These are phyloP conservation scores for Mystacides longicornis DNA, from an alignment of 2,888 invertebrate species.

Conservation along the genomic window DNA sequence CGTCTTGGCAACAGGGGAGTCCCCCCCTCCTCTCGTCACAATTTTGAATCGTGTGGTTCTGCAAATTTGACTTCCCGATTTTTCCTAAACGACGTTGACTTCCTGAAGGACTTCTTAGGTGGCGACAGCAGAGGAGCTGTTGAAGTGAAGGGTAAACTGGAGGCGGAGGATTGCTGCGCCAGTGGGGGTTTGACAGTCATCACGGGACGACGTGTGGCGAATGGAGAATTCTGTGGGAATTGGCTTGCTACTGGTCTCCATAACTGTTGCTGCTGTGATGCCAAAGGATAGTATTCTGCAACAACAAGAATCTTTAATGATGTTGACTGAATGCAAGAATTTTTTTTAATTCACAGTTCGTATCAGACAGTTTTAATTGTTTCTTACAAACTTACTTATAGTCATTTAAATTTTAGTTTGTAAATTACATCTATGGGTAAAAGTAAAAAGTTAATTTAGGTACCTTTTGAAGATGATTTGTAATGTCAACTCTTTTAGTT, in stretches of 20 bases:
- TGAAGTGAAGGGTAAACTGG: slow-evolving; percentile 40
- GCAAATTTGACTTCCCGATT: slow-evolving; percentile 50
- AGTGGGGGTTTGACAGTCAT: slow-evolving; percentile 28
- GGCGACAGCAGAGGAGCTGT: slow-evolving; percentile 32
- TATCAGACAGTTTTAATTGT: too few relatives aligned
- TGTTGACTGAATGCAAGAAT: too few relatives aligned
- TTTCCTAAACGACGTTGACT: slow-evolving; percentile 43
- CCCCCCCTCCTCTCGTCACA: slow-evolving; percentile 48
- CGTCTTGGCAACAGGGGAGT: slow-evolving; percentile 32
- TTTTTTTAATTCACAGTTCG: too few relatives aligned
- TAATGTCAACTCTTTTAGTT: too few relatives aligned
- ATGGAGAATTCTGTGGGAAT: slow-evolving; percentile 63
- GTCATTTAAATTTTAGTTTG: too few relatives aligned
- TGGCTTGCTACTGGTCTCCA: slow-evolving; percentile 70
- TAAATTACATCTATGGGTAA: too few relatives aligned
- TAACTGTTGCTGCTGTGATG: slow-evolving; percentile 48
- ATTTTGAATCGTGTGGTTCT: slow-evolving; percentile 35
- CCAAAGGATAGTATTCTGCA: slow-evolving; percentile 32
- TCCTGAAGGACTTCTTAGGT: slow-evolving; percentile 36
- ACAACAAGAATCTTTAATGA: too few relatives aligned
- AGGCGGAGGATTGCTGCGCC: slow-evolving; percentile 42
- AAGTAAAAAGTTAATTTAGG: too few relatives aligned
- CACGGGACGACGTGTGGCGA: slow-evolving; percentile 33
- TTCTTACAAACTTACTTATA: too few relatives aligned
- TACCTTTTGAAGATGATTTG: too few relatives aligned